Evolutionary conservation across 2,113 vertebrate species (phyloP).

Genomic region (Motacilla alba): DNA sequence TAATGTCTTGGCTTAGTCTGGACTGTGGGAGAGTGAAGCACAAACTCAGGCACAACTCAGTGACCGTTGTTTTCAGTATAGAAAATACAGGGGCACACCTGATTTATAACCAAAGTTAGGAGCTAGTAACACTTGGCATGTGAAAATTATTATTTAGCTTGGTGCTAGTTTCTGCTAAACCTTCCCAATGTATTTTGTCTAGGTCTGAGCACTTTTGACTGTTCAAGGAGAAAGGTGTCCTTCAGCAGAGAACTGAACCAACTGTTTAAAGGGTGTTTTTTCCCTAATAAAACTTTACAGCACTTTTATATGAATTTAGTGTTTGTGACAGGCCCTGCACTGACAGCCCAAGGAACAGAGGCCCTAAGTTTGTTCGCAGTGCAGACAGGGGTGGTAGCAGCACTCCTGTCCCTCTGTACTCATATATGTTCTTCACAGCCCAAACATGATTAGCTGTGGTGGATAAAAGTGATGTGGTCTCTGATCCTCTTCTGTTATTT

Average conservation of each 20-base stretch:
- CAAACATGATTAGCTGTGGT: not conserved
- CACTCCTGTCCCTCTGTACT: rapidly evolving
- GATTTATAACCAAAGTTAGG: not conserved
- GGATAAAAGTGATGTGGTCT: not conserved
- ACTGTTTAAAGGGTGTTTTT: conserved; percentile 28
- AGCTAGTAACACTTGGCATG: not conserved
- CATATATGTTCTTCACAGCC: not conserved
- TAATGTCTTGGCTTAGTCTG: not conserved
- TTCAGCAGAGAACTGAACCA: not conserved
- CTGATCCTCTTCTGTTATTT: not conserved
- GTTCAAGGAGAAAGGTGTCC: conserved; percentile 7
- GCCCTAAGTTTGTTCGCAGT: not conserved
- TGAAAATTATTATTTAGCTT: not conserved
- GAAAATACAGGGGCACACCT: not conserved
- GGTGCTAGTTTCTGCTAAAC: not conserved
- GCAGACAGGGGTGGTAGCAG: not conserved
- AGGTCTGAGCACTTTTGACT: not conserved
- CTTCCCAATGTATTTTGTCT: not conserved
- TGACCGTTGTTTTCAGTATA: not conserved
- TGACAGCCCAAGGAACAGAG: not conserved
- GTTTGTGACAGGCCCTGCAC: not conserved
- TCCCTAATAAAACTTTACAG: conserved; percentile 51
- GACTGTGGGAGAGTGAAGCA: not conserved
- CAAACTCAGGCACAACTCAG: not conserved
- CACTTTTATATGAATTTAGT: not conserved